Conservation (phyloP, 2,113 vertebrate species). For the Ursus arctos region DNA sequence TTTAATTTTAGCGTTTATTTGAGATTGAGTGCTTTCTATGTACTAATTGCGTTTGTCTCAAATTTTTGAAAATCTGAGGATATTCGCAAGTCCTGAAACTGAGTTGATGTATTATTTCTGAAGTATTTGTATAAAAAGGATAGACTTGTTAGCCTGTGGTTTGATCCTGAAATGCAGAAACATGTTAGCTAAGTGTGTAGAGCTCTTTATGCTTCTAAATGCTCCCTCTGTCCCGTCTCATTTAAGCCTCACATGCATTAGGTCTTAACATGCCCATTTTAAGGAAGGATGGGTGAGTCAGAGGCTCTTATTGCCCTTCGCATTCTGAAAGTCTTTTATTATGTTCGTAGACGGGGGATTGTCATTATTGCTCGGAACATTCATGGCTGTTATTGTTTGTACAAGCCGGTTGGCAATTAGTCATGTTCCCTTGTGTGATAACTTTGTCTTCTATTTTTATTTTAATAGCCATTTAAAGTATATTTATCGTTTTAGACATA, state of each 20-base stretch:
- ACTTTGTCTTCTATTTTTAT: constrained; percentile 30
- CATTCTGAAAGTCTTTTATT: background rate
- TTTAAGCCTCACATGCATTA: background rate
- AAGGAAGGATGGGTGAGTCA: background rate
- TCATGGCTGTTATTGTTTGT: background rate
- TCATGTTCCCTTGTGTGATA: background rate
- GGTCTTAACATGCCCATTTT: background rate
- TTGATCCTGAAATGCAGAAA: background rate
- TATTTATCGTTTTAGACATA: constrained; percentile 10
- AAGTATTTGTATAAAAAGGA: background rate
- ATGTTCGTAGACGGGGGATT: background rate
- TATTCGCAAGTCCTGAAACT: background rate
- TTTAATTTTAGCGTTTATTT: background rate
- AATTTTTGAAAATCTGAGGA: constrained; percentile 14
- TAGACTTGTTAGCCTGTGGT: background rate
- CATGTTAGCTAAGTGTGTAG: background rate
- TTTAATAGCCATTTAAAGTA: background rate
- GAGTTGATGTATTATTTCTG: background rate
- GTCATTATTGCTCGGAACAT: background rate
- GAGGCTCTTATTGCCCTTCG: background rate
- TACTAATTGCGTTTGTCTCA: background rate
- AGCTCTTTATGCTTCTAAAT: background rate
- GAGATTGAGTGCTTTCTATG: background rate
- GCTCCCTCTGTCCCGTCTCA: background rate
- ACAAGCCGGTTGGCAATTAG: background rate